A percentile compares a stretch with the other conserved stretches of the same genome.
These are phyloP conservation scores for Odontomachus brunneus DNA, from an alignment of 1,140 invertebrate species.

Conservation along the genomic window DNA sequence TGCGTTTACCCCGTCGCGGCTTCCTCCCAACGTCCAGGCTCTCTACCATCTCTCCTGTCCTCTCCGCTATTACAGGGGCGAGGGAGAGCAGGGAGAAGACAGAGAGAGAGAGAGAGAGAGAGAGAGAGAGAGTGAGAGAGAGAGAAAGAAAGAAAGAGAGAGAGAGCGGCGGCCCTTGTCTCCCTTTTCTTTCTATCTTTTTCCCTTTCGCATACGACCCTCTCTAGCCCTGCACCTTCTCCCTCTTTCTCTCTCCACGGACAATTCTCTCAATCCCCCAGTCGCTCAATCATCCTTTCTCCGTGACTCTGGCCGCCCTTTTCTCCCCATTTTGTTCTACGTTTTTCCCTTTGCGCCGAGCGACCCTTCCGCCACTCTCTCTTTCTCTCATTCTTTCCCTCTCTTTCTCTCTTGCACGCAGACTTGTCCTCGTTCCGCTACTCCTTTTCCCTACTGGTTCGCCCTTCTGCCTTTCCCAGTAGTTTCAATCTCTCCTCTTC, in stretches of 20 bases:
- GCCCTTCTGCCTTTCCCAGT: too few relatives aligned
- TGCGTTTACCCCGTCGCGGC: conserved; percentile 31
- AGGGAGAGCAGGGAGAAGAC: background rate
- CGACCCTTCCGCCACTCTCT: background rate
- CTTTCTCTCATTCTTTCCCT: background rate
- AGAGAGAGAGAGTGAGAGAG: background rate
- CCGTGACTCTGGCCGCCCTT: conserved; percentile 7
- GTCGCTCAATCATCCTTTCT: conserved; percentile 39
- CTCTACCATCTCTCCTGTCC: conserved; percentile 38
- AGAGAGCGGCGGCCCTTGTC: conserved; percentile 10
- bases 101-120: background rate
- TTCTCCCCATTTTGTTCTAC: conserved; percentile 38
- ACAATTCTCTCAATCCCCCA: background rate
- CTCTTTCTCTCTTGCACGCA: background rate
- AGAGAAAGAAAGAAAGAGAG: too few relatives aligned
- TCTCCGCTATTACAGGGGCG: background rate
- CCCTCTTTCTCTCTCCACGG: background rate
- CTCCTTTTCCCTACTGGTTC: background rate
- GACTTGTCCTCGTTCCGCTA: background rate
- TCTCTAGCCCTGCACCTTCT: background rate
- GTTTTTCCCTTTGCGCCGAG: conserved; percentile 4
- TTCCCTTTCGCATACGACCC: background rate
- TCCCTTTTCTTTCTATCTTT: conserved; percentile 2
- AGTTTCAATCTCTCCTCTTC: background rate
- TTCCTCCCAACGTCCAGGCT: background rate